Base-by-base conservation (phyloP, 2,797 vertebrate species). In the Sebastolobus altivelis region DNA sequence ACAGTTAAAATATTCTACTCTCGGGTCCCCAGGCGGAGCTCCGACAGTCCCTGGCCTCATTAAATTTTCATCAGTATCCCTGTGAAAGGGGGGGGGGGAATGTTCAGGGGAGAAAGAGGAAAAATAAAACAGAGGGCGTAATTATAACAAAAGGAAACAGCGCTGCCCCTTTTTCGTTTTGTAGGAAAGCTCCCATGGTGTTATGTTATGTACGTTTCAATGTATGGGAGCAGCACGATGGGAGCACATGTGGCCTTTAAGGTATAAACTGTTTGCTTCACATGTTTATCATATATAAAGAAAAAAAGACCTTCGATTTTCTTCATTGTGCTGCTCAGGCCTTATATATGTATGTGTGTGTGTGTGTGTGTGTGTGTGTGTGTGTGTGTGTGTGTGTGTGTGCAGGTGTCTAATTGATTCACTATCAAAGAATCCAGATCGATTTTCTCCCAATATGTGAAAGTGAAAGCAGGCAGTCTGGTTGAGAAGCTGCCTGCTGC, bases 1-100 rank as follows among this genome's bases (percentile, higher is more conserved):
- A 99, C 97, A 98, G 98, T 99, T 99, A 98, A 98, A 99, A 98
- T 98, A 98, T 99, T 99, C 98, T 96, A 96, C 95, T 95, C 96
- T 93, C 87, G 43, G 77, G 95, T 99, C 98, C 98, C 98, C 96
- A 97, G 97, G 96, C 97, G 95, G 96, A 96, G 97, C 96, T 97
- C 96, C 94, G 95, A 96, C 96, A 95, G 97, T 98, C 98, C 97
- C 98, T 93, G 95, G 95, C 96, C 97, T 99, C 98, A 99, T 99
- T 97, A 98, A 99, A 97, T 91, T 98, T 99, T 98, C 97, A 99
- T 98, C 97, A 96, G 95, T 95, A 98, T 97, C 97, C 97, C 97
- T 97, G 97, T 96, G 97, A 95, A 97, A 96, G 56, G 29, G 18
- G 94, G 18, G 94, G 94, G 94, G 93, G 90, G 84, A 85, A 91